These are phyloP conservation scores for Icerya purchasi DNA, from an alignment of 2,888 invertebrate species.

Conservation along the genomic window DNA sequence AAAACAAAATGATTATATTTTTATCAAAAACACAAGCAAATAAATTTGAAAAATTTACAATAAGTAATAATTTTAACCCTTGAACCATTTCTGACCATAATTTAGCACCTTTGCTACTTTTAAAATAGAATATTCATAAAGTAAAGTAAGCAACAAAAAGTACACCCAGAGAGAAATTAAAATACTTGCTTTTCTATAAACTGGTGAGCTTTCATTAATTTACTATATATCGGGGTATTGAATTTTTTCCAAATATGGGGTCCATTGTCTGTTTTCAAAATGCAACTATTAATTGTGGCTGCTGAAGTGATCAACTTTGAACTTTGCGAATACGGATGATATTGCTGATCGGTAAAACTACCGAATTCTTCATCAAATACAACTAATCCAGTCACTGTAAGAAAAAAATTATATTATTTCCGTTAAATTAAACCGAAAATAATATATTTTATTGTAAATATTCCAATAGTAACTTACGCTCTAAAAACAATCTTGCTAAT, in stretches of 20 bases:
- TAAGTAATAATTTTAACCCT: not conserved
- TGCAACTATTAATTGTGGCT: slow-evolving; percentile 45
- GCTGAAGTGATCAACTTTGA: slow-evolving; percentile 49
- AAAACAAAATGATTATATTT: too few relatives aligned
- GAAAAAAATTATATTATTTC: too few relatives aligned
- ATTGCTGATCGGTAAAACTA: slow-evolving; percentile 40
- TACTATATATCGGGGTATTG: slow-evolving; percentile 47
- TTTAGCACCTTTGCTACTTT: not conserved
- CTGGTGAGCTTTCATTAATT: slow-evolving; percentile 41
- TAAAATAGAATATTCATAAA: too few relatives aligned
- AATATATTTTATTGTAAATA: not conserved
- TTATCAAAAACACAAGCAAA: too few relatives aligned
- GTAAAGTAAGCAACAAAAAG: too few relatives aligned
- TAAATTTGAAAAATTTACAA: too few relatives aligned
- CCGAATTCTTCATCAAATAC: slow-evolving; percentile 47
- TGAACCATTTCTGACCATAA: not conserved
- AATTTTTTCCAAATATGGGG: slow-evolving; percentile 45
- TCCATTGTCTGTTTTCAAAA: slow-evolving; percentile 46
- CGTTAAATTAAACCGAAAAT: too few relatives aligned
- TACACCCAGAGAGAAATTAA: too few relatives aligned
- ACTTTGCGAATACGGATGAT: slow-evolving; percentile 35
- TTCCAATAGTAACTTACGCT: slow-evolving; percentile 35
- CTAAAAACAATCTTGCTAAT: slow-evolving; percentile 50
- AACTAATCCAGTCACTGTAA: slow-evolving; percentile 49
- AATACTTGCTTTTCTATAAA: slow-evolving; percentile 39